These are phyloP conservation scores for Crotalus tigris DNA, from an alignment of 2,113 vertebrate species.

Conservation along the genomic window DNA sequence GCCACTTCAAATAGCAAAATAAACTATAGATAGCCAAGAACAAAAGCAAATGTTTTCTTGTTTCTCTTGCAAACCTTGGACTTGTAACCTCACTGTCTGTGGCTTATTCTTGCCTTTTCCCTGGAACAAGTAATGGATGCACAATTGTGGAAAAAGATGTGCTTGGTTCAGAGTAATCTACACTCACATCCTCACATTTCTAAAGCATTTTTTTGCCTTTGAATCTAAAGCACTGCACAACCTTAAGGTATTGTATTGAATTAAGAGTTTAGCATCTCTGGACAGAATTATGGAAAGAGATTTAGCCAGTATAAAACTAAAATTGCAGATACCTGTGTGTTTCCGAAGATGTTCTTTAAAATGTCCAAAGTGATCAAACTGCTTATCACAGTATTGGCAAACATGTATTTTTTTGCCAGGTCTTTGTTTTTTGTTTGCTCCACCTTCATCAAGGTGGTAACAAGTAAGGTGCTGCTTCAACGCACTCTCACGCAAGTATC, in stretches of 20 bases:
- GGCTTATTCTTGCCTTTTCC: neutral
- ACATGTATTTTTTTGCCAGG: constrained; percentile 92
- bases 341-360: constrained; percentile 98
- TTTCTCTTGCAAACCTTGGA: neutral
- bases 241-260: neutral
- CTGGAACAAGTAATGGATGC: neutral
- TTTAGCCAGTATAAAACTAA: fast-evolving
- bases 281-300: neutral
- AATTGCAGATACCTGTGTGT: constrained; percentile 82
- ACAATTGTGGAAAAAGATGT: neutral
- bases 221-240: neutral
- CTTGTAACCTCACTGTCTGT: neutral
- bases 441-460: constrained; percentile 88
- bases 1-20: neutral
- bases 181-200: neutral
- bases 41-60: neutral
- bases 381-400: constrained; percentile 95
- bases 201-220: neutral
- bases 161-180: neutral
- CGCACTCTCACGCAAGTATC: constrained; percentile 93
- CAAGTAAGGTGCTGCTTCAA: constrained; percentile 92
- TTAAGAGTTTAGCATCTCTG: neutral
- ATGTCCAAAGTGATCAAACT: constrained; percentile 97
- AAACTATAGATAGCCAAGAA: neutral
- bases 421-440: constrained; percentile 83